phyloP scores from a whole-genome alignment of 2,888 invertebrate species.

The Ligdia adustata region DNA sequence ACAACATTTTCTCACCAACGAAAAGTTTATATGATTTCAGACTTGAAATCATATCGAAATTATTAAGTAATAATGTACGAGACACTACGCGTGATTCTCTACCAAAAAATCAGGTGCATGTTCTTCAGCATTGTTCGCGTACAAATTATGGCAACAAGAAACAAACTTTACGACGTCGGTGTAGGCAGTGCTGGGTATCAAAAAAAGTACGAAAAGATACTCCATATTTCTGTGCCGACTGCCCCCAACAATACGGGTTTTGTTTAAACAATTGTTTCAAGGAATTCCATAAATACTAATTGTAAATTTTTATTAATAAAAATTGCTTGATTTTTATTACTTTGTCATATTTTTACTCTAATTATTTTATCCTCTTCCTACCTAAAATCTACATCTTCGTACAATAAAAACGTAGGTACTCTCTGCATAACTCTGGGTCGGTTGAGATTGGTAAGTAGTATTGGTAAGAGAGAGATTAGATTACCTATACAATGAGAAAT shows the following conservation, averaged over 20 bases:
- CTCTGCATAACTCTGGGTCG: no score
- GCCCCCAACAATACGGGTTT: background rate
- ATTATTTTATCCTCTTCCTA: background rate
- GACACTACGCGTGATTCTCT: background rate
- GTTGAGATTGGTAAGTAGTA: no score
- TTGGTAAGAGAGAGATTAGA: no score
- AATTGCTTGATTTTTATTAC: background rate
- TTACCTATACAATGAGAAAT: no score
- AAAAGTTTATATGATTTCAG: slow-evolving; percentile 24
- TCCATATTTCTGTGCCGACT: slow-evolving; percentile 1
- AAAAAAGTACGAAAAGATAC: background rate
- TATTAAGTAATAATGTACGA: slow-evolving; percentile 1
- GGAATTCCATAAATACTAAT: background rate
- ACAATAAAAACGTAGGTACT: no score
- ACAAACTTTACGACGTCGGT: background rate
- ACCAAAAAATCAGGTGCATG: background rate
- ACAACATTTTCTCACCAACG: slow-evolving; percentile 25
- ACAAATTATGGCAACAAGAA: background rate
- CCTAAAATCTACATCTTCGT: no score
- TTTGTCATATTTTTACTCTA: background rate
- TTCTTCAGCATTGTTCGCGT: background rate
- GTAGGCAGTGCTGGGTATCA: background rate
- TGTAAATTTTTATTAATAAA: background rate
- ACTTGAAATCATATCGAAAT: slow-evolving; percentile 21
- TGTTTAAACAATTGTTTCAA: slow-evolving; percentile 1